Evolutionary conservation across 2,113 vertebrate species (phyloP).

Genomic region (Cricetomys ansorgei): DNA sequence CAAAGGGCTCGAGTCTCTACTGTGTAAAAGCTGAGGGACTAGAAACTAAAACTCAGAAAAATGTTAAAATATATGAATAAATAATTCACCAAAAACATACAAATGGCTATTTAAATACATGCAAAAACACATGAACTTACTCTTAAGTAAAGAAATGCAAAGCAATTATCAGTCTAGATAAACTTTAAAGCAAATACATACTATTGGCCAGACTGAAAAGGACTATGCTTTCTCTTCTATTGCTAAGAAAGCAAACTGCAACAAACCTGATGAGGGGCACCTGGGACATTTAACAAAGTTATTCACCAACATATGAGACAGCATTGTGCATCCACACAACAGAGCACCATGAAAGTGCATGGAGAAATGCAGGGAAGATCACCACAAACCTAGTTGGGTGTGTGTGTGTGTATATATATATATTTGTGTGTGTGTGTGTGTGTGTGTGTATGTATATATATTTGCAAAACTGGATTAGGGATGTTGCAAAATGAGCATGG

Average conservation of each 20-base stretch:
- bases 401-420: too few species aligned
- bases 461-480: not conserved
- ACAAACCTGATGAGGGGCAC: not conserved
- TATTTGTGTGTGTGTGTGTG: too few species aligned
- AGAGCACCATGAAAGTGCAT: not conserved
- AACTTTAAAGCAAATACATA: not conserved
- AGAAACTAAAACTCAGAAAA: constrained; percentile 2
- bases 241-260: not conserved
- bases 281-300: not conserved
- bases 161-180: not conserved
- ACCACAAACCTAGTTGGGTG: not conserved
- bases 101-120: not conserved
- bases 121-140: not conserved
- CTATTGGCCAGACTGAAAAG: not conserved
- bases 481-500: not conserved
- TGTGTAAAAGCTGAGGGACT: not conserved
- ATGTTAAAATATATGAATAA: not conserved
- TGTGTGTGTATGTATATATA: too few species aligned
- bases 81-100: not conserved
- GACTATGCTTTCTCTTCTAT: not conserved
- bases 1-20: not conserved
- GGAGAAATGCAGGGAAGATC: not conserved
- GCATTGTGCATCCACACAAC: not conserved
- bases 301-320: not conserved
- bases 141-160: not conserved